Evolutionary conservation across 2,888 invertebrate species (phyloP).

Genomic region (Prosapia bicincta): DNA sequence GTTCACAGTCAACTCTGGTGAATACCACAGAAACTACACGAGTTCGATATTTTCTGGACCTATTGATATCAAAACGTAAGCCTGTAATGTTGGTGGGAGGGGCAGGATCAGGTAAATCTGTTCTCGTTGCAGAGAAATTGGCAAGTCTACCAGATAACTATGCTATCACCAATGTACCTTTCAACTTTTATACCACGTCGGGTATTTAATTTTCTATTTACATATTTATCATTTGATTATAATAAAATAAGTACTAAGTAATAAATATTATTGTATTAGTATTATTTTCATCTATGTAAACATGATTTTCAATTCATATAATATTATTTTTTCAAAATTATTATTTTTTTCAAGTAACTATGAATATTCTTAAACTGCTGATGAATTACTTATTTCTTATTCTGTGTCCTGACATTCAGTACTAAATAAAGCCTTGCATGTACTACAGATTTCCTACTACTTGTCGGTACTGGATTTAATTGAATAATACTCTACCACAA

Average conservation of each 20-base stretch:
- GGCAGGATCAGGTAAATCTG: constrained; percentile 90
- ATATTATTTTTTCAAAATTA: no score
- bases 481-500: no score
- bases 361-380: no score
- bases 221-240: neutral
- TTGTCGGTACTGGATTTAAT: no score
- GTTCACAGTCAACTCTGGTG: constrained; percentile 76
- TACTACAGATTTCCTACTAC: no score
- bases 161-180: constrained; percentile 82
- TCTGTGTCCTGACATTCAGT: no score
- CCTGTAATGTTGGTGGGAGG: constrained; percentile 90
- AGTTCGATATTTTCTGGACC: constrained; percentile 81
- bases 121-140: constrained; percentile 83
- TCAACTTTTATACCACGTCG: constrained; percentile 94
- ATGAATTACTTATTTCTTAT: no score
- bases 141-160: constrained; percentile 69
- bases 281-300: no score
- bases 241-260: neutral
- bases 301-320: no score
- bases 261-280: neutral
- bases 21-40: constrained; percentile 88
- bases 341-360: no score
- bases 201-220: constrained; percentile 47
- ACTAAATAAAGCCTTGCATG: no score
- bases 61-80: constrained; percentile 69